phyloP scores from a whole-genome alignment of 2,797 vertebrate genomes.

The Enteromius radiatus region DNA sequence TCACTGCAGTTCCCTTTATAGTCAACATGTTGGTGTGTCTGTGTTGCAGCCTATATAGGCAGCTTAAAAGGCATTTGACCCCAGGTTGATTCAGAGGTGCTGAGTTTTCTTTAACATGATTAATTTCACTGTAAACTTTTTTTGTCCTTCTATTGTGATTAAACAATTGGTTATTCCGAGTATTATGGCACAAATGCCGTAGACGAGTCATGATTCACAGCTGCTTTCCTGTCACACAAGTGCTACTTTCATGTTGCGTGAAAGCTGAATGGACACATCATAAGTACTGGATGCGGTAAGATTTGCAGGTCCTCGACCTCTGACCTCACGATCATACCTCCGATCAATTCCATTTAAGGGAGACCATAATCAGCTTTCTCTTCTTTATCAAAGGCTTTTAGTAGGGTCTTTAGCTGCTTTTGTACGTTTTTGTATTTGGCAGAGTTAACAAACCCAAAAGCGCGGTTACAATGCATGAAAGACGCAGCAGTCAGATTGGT shows the following conservation, averaged over 20 bases:
- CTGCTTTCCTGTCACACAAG: slow-evolving; percentile 14
- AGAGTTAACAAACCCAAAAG: slow-evolving; percentile 20
- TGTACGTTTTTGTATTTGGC: neutral
- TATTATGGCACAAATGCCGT: neutral
- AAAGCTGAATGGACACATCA: slow-evolving; percentile 10
- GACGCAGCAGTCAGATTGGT: neutral
- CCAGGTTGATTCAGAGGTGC: neutral
- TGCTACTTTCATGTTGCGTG: neutral
- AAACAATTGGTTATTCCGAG: neutral
- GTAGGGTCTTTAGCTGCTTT: neutral
- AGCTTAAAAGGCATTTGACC: neutral
- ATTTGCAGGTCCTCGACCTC: slow-evolving; percentile 32
- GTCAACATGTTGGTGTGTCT: neutral
- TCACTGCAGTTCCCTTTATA: neutral
- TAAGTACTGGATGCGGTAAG: slow-evolving; percentile 10
- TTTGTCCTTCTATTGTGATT: slow-evolving; percentile 2
- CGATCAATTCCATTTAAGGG: neutral
- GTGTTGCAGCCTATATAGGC: neutral
- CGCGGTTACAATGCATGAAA: slow-evolving; percentile 7
- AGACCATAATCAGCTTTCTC: neutral
- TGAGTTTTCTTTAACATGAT: neutral
- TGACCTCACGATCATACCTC: slow-evolving; percentile 25
- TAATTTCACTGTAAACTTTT: neutral
- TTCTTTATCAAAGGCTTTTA: neutral
- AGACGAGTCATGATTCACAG: slow-evolving; percentile 2